Evolutionary conservation across 2,797 vertebrate genomes (phyloP), one percentile per base, ranked within the genome.

Genomic region (Paratrypauchen microcephalus): DNA sequence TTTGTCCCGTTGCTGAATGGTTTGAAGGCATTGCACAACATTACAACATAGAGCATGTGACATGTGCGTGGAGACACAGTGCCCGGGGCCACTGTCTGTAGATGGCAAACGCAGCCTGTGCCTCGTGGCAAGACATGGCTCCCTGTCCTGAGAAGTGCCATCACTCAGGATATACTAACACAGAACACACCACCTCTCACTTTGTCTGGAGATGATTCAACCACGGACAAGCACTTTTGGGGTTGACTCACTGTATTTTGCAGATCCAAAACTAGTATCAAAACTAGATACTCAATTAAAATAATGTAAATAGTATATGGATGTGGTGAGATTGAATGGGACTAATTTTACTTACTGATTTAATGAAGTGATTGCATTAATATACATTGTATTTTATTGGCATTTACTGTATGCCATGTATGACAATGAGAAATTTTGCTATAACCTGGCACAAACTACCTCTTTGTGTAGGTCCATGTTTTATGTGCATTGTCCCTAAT

Each of bases 171-270:
- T 72, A 76, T 78, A 61, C 69, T 1, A 36, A 36, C 56, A 64
- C 45, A 83, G 62, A 56, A 74, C 26, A 60, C 19, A 32, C 30
- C 50, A 58, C 75, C 72, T 74, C 77, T 80, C 56, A 47, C 36
- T 73, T 72, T 76, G 32, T 45, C 72, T 79, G 70, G 68, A 77
- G 64, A 64, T 64, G 72, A 83, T 77, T 64, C 32, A 48, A 77
- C 73, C 41, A 13, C 41, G 15, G 69, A 74, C 68, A 68, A 39
- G 80, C 78, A 90, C 82, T 4, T 45, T 24, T 83, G 78, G 30
- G 0, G 7, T 36, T 36, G 32, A 9, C 66, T 70, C 68, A 75
- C 78, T 71, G 12, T 39, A 11, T 39, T 6, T 39, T 6, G 36
- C 36, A 39, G 36, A 39, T 12, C 39, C 11, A 41, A 41, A 11